Base-by-base conservation (phyloP, 2,888 invertebrate genomes). In the Lithophane semibrunnea region DNA sequence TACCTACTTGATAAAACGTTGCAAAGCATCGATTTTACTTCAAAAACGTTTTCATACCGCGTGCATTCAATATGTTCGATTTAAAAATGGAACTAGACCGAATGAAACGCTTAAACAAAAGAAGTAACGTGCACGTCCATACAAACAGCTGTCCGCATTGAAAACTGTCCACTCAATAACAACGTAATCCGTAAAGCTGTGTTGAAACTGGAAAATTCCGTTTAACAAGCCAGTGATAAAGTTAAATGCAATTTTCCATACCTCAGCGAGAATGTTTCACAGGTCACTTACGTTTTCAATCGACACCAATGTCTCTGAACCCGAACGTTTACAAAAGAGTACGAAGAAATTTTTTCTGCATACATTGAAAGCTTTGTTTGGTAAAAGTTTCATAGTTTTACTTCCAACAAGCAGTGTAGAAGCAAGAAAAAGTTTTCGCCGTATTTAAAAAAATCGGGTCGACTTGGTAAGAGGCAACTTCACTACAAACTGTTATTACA, bases 221-320 rank as follows among this genome's bases (percentile, higher is more conserved):
- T 71, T 73, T 60, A 60, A 68, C 63, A 75, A 58, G 16, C 52
- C 74, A 44, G 52, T 65, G 52, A 75, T 77, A 73, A 79, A 77
- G 64, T 60, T 56, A 73, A 77, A 78, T 75, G 74, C 54, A 77
- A 79, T 85, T 82, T 87, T 78, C 49, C 64, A 71, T 84, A 68
- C 75, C 79, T 80, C 56, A 21, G 47, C 60, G 61, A 64, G 54
- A 78, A 74, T 56, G 44, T 87, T 86, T 87, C 74, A 87, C 82
- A 75, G 83, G 76, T 82, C 86, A 82, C 79, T 85, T 79, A 72
- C 74, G 54, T 74, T 85, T 87, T 79, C 77, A 82, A 76, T 82
- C 73, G 69, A 70, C 77, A 73, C 70, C 76, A 72, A 74, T 63
- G 54, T 64, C 60, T 72, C 64, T 56, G 67, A 56, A 73, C 52